Evolutionary conservation across 2,888 invertebrate genomes (phyloP), one percentile per base, ranked within the genome.

Genomic region (Caenorhabditis japonica): DNA sequence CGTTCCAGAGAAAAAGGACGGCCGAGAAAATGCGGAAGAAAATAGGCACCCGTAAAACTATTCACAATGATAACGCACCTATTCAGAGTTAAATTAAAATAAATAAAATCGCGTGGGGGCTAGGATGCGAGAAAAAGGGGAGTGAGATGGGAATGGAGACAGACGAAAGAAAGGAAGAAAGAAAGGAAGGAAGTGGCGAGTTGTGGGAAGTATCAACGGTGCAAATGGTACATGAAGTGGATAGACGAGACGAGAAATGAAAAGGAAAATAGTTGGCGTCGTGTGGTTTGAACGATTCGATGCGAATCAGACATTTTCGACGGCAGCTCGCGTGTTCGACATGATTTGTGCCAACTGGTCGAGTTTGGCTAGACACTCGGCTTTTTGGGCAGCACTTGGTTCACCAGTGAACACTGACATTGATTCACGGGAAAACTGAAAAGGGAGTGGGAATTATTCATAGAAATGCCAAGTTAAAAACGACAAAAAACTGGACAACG

Each of bases 161-260:
- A n/a, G n/a, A n/a, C n/a, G n/a, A n/a, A n/a, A n/a, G n/a, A n/a
- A n/a, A n/a, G n/a, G n/a, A n/a, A n/a, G n/a, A n/a, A n/a, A n/a
- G n/a, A n/a, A n/a, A n/a, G n/a, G n/a, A n/a, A n/a, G n/a, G n/a
- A n/a, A n/a, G n/a, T n/a, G n/a, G 30, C 30, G 30, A 30, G 30
- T 5, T 30, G 30, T 30, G 7, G 30, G 30, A 30, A 10, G 10
- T 7, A 10, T 10, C 30, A 30, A 30, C 5, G 30, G 30, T 30
- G 30, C 7, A 27, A 34, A 51, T 56, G 56, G 34, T 56, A 66
- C 66, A 66, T 66, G 66, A 66, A 66, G 66, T 66, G 66, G 56
- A 13, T 66, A 66, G 47, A 33, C 34, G 47, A 47, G 33, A 34
- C 36, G 12, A 49, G 47, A 15, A 15, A 13, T 19, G 13, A n/a